Evolutionary conservation across 2,113 vertebrate species (phyloP), one percentile per base, ranked within the genome.

Genomic region (Sinocyclocheilus maitianheensis): DNA sequence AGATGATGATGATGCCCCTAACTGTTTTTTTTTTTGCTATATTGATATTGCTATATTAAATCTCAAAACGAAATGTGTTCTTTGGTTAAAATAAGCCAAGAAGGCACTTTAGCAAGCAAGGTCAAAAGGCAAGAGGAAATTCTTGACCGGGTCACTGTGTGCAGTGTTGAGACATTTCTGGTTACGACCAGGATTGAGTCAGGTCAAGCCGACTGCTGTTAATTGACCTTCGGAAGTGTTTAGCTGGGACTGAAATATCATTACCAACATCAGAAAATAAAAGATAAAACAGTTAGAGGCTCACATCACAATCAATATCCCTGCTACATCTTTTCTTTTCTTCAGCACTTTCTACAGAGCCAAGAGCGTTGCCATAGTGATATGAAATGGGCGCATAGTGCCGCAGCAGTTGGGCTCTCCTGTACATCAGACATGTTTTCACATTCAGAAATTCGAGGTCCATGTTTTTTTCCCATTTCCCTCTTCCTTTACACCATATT

Each of bases 301-400:
- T 93, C 91, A 91, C 90, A 92, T 91, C 85, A 87, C 90, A 91
- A 94, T 95, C 93, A 92, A 93, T 93, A 91, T 85, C 78, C 77
- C 87, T 62, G 65, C 87, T 90, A 51, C 88, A 85, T 84, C 85
- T 67, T 80, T 84, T 69, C 62, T 84, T 84, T 87, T 62, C 81
- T 87, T 75, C 76, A 20, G 82, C 85, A 90, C 82, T 79, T 34
- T 90, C 83, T 81, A 83, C 55, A 63, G 90, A 89, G 89, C 86
- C 76, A 79, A 76, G 86, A 86, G 87, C 51, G 95, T 95, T 95
- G 93, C 92, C 90, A 95, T 95, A 89, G 95, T 89, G 89, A 95
- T 40, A 53, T 89, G 90, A 93, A 93, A 93, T 92, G 90, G 91
- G 88, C 90, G 89, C 85, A 87, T 90, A 93, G 86, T 93, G 91